Base-by-base conservation (phyloP, 2,797 vertebrate species). In the Lindbergichthys nudifrons region DNA sequence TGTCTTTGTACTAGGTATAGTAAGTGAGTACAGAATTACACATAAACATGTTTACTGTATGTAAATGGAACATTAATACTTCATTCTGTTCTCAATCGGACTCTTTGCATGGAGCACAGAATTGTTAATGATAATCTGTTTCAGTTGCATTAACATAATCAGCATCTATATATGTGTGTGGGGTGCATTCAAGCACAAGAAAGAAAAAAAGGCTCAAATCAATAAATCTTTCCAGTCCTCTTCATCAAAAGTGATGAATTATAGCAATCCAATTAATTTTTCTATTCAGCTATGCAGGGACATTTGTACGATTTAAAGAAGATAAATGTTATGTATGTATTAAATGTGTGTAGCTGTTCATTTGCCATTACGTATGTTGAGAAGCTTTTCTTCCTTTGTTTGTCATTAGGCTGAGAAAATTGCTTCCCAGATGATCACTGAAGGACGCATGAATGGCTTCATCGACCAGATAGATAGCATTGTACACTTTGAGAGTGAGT, bases 401-500 rank as follows among this genome's bases (percentile, higher is more conserved):
- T 74, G 9, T 53, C 32, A 79, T 41, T 74, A 99, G 98, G 98
- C 98, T 58, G 98, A 99, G 87, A 99, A 99, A 87, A 99, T 99
- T 1, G 98, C 98, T 18, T 99, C 98, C 21, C 98, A 99, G 87
- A 99, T 99, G 98, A 99, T 99, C 92, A 99, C 98, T 0, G 98
- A 99, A 85, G 97, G 98, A 48, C 97, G 97, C 36, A 99, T 99
- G 98, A 99, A 98, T 2, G 98, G 98, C 84, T 99, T 99, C 87
- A 99, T 99, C 32, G 98, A 99, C 93, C 98, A 99, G 90, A 99
- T 99, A 70, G 98, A 99, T 0, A 93, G 98, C 85, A 99, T 99
- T 58, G 98, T 99, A 72, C 98, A 99, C 92, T 99, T 99, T 94
- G 98, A 99, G 94, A 99, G 98, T 99, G 95, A 98, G 97, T 95